These are phyloP conservation scores for Catostylus mosaicus DNA, from an alignment of 30 jellyfish, hydroid and myxozoan genomes.

Conservation along the genomic window DNA sequence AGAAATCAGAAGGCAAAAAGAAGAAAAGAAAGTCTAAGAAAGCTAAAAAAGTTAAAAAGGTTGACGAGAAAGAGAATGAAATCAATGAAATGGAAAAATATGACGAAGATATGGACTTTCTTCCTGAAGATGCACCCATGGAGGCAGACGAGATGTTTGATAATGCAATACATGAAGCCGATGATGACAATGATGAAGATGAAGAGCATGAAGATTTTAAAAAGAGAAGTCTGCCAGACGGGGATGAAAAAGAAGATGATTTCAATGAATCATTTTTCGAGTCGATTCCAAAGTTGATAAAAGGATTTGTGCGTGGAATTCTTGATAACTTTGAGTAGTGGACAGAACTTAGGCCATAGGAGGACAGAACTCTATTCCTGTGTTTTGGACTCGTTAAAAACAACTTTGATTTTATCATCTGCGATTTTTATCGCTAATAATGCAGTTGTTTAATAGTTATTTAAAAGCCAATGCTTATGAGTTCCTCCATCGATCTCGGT, in stretches of 20 bases:
- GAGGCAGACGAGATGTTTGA: not conserved
- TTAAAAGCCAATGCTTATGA: not conserved
- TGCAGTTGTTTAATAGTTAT: not conserved
- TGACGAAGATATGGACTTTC: not conserved
- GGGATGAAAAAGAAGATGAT: not conserved
- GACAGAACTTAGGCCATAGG: no score
- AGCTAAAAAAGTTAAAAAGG: not conserved
- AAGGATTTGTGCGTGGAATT: not conserved
- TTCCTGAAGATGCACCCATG: not conserved
- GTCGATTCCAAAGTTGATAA: not conserved
- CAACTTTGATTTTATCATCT: not conserved
- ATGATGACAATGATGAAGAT: conserved; percentile 12
- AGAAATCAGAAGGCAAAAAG: not conserved
- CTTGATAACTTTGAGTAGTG: not conserved
- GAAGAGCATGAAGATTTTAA: not conserved
- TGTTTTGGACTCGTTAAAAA: not conserved
- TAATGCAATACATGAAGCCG: not conserved
- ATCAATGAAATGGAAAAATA: conserved; percentile 8
- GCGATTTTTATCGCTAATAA: not conserved
- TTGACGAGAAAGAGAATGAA: not conserved
- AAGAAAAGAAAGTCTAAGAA: conserved; percentile 9
- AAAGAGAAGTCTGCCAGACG: conserved; percentile 9
- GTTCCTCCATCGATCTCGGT: not conserved
- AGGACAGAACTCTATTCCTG: not conserved
- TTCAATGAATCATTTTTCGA: not conserved